phyloP scores from a whole-genome alignment of 2,888 invertebrate species.

The Ecliptopera silaceata region DNA sequence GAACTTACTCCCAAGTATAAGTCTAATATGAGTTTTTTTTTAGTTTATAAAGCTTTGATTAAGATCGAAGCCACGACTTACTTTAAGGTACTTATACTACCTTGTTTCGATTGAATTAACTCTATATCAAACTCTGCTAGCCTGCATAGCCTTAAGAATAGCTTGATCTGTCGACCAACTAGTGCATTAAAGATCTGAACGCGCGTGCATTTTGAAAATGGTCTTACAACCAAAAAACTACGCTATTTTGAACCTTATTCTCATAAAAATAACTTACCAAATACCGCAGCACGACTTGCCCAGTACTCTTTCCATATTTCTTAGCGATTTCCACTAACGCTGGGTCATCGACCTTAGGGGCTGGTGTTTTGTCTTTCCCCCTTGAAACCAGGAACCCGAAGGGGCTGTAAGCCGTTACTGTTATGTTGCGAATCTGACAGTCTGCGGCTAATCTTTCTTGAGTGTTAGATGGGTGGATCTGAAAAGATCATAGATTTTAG shows the following conservation, averaged over 20 bases:
- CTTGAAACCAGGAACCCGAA: constrained; percentile 55
- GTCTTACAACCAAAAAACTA: background rate
- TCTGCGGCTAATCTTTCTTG: constrained; percentile 86
- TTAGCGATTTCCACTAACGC: constrained; percentile 80
- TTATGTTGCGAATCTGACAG: constrained; percentile 85
- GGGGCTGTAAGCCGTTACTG: constrained; percentile 86
- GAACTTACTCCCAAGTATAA: too few species aligned
- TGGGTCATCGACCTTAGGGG: constrained; percentile 80
- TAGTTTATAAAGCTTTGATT: too few species aligned
- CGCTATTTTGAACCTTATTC: background rate
- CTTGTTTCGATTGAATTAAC: too few species aligned
- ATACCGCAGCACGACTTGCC: constrained; percentile 86
- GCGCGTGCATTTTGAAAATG: too few species aligned
- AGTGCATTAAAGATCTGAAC: too few species aligned
- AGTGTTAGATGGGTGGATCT: constrained; percentile 86
- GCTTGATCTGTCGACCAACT: too few species aligned
- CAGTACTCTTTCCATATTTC: constrained; percentile 85
- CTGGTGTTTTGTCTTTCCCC: constrained; percentile 38
- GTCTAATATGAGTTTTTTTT: too few species aligned
- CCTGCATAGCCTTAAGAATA: too few species aligned
- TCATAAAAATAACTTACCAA: constrained; percentile 73
- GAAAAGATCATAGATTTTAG: too few species aligned
- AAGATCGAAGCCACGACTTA: too few species aligned
- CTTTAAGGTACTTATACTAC: too few species aligned
- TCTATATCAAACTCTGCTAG: too few species aligned